Conservation (phyloP, 2,888 invertebrate genomes). For the Onthophagus sagittarius region DNA sequence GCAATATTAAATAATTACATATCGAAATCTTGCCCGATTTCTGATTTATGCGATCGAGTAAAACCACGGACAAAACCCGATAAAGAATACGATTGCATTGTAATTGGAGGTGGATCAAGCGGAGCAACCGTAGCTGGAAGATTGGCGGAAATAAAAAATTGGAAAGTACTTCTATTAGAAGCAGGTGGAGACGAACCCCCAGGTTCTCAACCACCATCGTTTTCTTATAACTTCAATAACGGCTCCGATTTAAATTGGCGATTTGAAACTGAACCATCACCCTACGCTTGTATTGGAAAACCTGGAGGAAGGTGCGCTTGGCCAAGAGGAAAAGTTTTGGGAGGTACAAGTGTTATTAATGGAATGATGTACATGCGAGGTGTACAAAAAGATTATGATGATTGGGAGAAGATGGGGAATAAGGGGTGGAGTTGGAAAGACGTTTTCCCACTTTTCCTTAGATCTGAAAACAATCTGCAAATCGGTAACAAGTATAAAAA, state of each 20-base stretch:
- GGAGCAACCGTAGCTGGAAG: slow-evolving; percentile 63
- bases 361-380: slow-evolving; percentile 85
- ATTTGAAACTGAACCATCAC: slow-evolving; percentile 63
- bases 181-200: slow-evolving; percentile 70
- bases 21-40: slow-evolving; percentile 54
- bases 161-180: slow-evolving; percentile 60
- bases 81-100: slow-evolving; percentile 61
- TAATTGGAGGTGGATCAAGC: slow-evolving; percentile 64
- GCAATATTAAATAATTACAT: slow-evolving; percentile 60
- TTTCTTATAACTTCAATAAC: slow-evolving; percentile 62
- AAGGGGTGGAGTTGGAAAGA: slow-evolving; percentile 74
- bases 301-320: slow-evolving; percentile 58
- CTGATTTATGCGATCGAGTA: slow-evolving; percentile 60
- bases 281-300: slow-evolving; percentile 56
- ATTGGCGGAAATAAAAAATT: slow-evolving; percentile 58
- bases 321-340: slow-evolving; percentile 67
- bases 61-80: slow-evolving; percentile 48
- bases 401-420: slow-evolving; percentile 69
- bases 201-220: slow-evolving; percentile 57
- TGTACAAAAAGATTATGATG: slow-evolving; percentile 69
- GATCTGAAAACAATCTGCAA: slow-evolving; percentile 65
- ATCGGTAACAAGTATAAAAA: slow-evolving; percentile 56
- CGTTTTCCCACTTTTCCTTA: slow-evolving; percentile 68
- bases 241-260: slow-evolving; percentile 64
- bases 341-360: slow-evolving; percentile 69